phyloP scores from a whole-genome alignment of 2,888 invertebrate species.

The Elmis aenea region DNA sequence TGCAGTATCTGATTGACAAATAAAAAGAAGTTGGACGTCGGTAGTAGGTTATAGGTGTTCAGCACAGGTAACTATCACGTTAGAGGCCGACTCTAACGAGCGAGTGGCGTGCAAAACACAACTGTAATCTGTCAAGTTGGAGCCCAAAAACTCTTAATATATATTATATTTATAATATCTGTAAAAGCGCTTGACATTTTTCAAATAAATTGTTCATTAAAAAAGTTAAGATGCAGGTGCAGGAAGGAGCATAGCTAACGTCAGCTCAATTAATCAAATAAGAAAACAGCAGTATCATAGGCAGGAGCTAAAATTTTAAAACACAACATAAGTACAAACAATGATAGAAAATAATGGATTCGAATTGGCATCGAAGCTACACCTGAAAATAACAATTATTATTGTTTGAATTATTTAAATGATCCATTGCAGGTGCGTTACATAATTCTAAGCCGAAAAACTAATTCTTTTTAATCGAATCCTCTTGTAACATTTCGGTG shows the following conservation, averaged over 20 bases:
- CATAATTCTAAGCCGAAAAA: no score
- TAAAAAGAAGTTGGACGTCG: constrained; percentile 18
- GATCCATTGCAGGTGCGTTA: no score
- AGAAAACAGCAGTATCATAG: not conserved
- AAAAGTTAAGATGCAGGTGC: constrained; percentile 8
- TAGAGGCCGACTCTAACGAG: constrained; percentile 16
- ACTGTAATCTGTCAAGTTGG: constrained; percentile 15
- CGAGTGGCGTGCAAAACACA: constrained; percentile 14
- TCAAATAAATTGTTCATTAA: constrained; percentile 17
- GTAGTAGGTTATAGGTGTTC: constrained; percentile 16
- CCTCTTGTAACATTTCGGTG: no score
- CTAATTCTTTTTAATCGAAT: no score
- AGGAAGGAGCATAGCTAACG: not conserved
- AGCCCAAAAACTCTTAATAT: constrained; percentile 12
- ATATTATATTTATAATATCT: constrained; percentile 12
- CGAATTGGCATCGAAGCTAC: no score
- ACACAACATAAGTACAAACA: no score
- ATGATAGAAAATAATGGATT: no score
- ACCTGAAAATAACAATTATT: no score
- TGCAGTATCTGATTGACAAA: constrained; percentile 20
- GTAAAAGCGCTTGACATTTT: constrained; percentile 15
- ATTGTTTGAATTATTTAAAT: no score
- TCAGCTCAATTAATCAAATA: not conserved
- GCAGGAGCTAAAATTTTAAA: not conserved
- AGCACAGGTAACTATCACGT: constrained; percentile 17